Evolutionary conservation across 2,888 invertebrate species (phyloP).

Genomic region (Ectemnius lituratus): DNA sequence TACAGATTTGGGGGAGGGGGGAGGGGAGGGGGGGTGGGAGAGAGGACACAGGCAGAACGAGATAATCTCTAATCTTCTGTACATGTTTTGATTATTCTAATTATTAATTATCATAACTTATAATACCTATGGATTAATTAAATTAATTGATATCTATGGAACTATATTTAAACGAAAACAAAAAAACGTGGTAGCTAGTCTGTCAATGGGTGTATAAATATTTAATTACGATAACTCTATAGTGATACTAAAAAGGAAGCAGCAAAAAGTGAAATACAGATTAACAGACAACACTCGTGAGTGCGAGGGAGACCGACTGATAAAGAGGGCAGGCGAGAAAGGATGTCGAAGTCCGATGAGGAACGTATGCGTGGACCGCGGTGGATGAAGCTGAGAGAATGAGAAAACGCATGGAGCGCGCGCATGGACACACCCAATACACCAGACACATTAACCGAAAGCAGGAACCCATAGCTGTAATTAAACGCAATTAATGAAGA

Average conservation of each 20-base stretch:
- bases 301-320: constrained; percentile 22
- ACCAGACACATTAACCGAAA: not conserved
- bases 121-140: constrained; percentile 76
- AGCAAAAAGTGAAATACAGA: constrained; percentile 3
- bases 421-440: constrained; percentile 2
- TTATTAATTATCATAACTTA: constrained; percentile 76
- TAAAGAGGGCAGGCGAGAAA: constrained; percentile 7
- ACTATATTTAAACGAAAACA: constrained; percentile 72
- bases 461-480: too few species aligned
- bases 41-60: constrained; percentile 48
- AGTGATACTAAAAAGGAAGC: constrained; percentile 55
- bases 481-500: too few species aligned
- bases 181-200: constrained; percentile 76
- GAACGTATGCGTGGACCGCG: too few species aligned
- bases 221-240: constrained; percentile 74
- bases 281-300: constrained; percentile 11
- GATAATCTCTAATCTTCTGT: constrained; percentile 76
- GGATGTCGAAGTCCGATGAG: too few species aligned
- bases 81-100: constrained; percentile 77
- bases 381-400: too few species aligned
- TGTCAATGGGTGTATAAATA: constrained; percentile 77
- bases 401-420: not conserved
- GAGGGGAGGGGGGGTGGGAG: not conserved
- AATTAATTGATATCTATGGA: constrained; percentile 75
- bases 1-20: constrained; percentile 23